Conservation (phyloP, 2,888 invertebrate genomes). For the Actias luna region DNA sequence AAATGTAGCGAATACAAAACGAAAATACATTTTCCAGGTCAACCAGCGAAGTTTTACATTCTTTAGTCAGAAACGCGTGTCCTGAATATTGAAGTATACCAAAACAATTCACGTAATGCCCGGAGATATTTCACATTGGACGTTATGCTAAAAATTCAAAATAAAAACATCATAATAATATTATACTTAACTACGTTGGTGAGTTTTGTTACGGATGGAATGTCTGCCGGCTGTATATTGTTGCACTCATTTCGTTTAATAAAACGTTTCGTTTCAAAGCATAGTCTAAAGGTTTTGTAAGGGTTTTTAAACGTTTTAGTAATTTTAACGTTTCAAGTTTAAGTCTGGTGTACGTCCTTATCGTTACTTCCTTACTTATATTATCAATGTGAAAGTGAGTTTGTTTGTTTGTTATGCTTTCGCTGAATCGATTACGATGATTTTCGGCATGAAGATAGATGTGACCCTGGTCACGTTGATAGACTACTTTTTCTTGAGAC, state of each 20-base stretch:
- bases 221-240: slow-evolving; percentile 8
- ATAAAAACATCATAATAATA: slow-evolving; percentile 13
- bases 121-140: slow-evolving; percentile 35
- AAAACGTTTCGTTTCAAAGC: neutral
- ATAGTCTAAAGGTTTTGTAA: slow-evolving; percentile 4
- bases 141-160: slow-evolving; percentile 29
- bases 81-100: slow-evolving; percentile 35
- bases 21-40: slow-evolving; percentile 36
- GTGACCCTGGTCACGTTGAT: too few species aligned
- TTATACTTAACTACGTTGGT: neutral
- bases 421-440: too few species aligned
- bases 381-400: too few species aligned
- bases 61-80: slow-evolving; percentile 29
- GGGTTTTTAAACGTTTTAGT: slow-evolving; percentile 1
- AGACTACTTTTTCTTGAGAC: too few species aligned
- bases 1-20: slow-evolving; percentile 21
- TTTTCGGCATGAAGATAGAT: too few species aligned
- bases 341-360: too few species aligned
- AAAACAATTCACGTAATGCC: slow-evolving; percentile 38
- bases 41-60: slow-evolving; percentile 37
- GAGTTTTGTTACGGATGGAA: slow-evolving; percentile 4
- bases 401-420: too few species aligned
- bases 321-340: neutral
- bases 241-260: slow-evolving; percentile 2
- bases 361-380: too few species aligned